A percentile compares a stretch with the other conserved stretches of the same genome.
These are phyloP conservation scores for Plagodis dolabraria DNA, from an alignment of 2,888 invertebrate genomes.

Conservation along the genomic window DNA sequence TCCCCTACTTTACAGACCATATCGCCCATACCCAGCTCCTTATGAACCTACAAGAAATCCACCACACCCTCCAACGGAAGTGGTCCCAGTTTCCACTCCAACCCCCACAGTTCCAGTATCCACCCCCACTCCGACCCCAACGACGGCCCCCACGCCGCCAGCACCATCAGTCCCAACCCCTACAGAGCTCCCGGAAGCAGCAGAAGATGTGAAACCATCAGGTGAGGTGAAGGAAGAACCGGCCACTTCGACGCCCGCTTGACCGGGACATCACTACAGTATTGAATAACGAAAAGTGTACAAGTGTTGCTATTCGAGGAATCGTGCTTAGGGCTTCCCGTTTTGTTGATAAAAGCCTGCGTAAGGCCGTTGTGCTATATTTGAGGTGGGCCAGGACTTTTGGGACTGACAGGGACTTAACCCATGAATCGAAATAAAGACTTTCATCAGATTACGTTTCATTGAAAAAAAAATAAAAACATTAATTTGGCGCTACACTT, in stretches of 20 bases:
- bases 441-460: too few relatives aligned
- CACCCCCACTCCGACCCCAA: neutral
- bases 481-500: too few relatives aligned
- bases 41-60: slow-evolving; percentile 34
- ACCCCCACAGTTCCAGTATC: neutral
- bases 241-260: slow-evolving; percentile 25
- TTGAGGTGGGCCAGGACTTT: too few relatives aligned
- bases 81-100: neutral
- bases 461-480: too few relatives aligned
- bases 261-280: slow-evolving; percentile 19
- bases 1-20: slow-evolving; percentile 64
- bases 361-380: too few relatives aligned
- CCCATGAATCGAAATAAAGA: too few relatives aligned
- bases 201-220: slow-evolving; percentile 2
- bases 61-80: neutral
- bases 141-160: slow-evolving; percentile 41
- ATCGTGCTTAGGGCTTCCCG: neutral
- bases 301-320: slow-evolving; percentile 23
- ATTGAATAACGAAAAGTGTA: slow-evolving; percentile 5
- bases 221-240: slow-evolving; percentile 13
- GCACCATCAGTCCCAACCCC: slow-evolving; percentile 23
- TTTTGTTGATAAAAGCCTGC: neutral
- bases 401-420: too few relatives aligned
- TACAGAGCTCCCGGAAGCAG: slow-evolving; percentile 9
- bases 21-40: slow-evolving; percentile 59